These are phyloP conservation scores for Pyrocoelia pectoralis DNA, from an alignment of 2,888 invertebrate species.

Conservation along the genomic window DNA sequence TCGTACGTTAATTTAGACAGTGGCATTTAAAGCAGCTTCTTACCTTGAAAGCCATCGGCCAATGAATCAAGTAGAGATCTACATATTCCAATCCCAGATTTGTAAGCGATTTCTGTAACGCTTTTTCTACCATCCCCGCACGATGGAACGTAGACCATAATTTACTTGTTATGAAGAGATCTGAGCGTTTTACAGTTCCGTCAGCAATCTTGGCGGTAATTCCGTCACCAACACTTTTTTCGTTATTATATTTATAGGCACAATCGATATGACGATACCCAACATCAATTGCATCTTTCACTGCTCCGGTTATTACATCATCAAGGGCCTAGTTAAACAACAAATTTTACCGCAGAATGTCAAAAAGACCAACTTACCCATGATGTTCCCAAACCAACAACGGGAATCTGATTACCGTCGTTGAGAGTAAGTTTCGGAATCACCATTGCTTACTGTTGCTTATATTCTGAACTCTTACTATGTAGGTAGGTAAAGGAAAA, in stretches of 20 bases:
- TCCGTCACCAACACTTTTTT: constrained; percentile 74
- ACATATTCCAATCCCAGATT: constrained; percentile 80
- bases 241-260: constrained; percentile 74
- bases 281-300: constrained; percentile 75
- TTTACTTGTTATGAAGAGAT: constrained; percentile 76
- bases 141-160: constrained; percentile 85
- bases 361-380: constrained; percentile 60
- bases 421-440: constrained; percentile 56
- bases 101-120: constrained; percentile 72
- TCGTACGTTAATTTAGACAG: no score
- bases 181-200: constrained; percentile 73
- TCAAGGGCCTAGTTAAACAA: background rate
- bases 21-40: background rate
- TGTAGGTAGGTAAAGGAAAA: no score
- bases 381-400: constrained; percentile 72
- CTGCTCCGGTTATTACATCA: constrained; percentile 63
- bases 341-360: background rate
- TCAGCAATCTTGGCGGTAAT: constrained; percentile 69
- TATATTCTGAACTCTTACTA: no score
- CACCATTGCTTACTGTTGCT: no score
- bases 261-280: constrained; percentile 84
- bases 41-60: constrained; percentile 88
- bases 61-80: constrained; percentile 90
- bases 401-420: constrained; percentile 67
- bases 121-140: constrained; percentile 76